These are phyloP conservation scores for Napeogenes inachia DNA, from an alignment of 2,888 invertebrate species.

Conservation along the genomic window DNA sequence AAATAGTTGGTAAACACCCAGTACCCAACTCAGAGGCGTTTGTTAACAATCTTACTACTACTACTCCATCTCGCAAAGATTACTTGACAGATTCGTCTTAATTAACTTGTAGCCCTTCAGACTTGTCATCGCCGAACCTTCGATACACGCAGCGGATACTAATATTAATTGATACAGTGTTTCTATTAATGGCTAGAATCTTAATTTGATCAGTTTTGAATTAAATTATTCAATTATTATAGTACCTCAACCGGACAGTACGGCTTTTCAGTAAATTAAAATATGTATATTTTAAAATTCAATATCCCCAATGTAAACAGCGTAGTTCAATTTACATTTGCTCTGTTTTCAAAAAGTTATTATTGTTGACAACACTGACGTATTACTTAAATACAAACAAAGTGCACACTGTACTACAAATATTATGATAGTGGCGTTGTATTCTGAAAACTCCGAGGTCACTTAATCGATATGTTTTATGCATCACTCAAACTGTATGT, in stretches of 20 bases:
- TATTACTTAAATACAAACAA: conserved; percentile 6
- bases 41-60: conserved; percentile 4
- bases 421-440: conserved; percentile 15
- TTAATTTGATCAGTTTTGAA: neutral
- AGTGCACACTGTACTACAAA: conserved; percentile 9
- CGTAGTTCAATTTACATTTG: too few species aligned
- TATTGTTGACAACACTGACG: conserved; percentile 1
- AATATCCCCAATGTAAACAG: too few species aligned
- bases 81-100: conserved; percentile 51
- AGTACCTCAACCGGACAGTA: too few species aligned
- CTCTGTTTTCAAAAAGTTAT: neutral
- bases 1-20: too few species aligned
- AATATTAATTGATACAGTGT: conserved; percentile 18
- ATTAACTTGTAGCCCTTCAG: conserved; percentile 54
- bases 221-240: too few species aligned
- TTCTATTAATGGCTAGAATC: neutral
- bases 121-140: conserved; percentile 33
- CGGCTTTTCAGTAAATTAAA: too few species aligned
- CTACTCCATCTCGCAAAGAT: conserved; percentile 31
- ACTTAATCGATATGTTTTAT: conserved; percentile 22
- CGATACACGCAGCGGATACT: conserved; percentile 20
- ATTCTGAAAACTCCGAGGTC: conserved; percentile 15
- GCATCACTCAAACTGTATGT: conserved; percentile 3
- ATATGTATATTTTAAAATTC: too few species aligned
- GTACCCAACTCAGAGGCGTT: neutral